Percentiles rank a stretch among this genome's conserved stretches.
Evolutionary conservation across 2,888 invertebrate species (phyloP).

Genomic region (Parnassius orleans): DNA sequence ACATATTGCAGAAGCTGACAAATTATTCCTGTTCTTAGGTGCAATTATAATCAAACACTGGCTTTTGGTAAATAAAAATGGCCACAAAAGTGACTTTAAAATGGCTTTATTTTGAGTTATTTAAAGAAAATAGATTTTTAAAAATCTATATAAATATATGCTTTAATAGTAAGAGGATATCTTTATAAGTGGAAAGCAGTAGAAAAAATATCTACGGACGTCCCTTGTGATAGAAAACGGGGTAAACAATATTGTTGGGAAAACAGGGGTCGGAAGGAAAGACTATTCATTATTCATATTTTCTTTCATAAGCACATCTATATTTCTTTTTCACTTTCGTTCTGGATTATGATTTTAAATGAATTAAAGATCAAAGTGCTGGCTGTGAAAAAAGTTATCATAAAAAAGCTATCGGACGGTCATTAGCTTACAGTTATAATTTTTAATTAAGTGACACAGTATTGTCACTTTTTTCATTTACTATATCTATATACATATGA

Average conservation of each 20-base stretch:
- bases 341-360: constrained; percentile 12
- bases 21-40: no score
- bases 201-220: constrained; percentile 16
- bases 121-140: neutral
- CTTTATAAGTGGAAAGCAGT: constrained; percentile 11
- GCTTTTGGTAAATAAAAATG: no score
- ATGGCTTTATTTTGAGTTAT: no score
- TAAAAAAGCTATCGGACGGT: no score
- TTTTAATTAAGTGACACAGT: no score
- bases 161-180: neutral
- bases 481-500: no score
- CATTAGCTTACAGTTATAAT: no score
- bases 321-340: constrained; percentile 17
- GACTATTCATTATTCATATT: constrained; percentile 27
- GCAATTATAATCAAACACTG: no score
- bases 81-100: no score
- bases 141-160: neutral
- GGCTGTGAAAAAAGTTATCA: neutral
- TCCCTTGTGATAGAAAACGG: constrained; percentile 25
- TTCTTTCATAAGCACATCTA: constrained; percentile 23
- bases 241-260: constrained; percentile 25
- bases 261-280: constrained; percentile 27
- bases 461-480: no score
- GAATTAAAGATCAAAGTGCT: constrained; percentile 10
- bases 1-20: neutral